These are phyloP conservation scores for Coboldia fuscipes DNA, from an alignment of 1,140 invertebrate species.

Conservation along the genomic window DNA sequence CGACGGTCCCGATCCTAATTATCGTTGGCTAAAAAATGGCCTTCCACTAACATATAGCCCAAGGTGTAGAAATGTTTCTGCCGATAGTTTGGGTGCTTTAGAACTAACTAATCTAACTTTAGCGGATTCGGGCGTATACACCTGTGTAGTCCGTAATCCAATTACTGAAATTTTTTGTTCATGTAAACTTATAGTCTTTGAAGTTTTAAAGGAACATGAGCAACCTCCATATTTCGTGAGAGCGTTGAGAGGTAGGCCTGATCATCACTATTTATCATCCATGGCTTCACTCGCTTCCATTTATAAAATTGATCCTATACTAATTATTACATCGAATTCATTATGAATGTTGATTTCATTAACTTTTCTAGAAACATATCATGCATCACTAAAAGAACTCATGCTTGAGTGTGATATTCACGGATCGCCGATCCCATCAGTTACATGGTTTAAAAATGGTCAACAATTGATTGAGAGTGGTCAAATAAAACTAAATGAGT, in stretches of 20 bases:
- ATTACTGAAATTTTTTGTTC: slow-evolving; percentile 18
- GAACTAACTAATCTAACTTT: slow-evolving; percentile 31
- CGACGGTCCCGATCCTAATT: slow-evolving; percentile 43
- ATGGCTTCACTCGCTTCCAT: not conserved
- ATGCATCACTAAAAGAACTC: slow-evolving; percentile 13
- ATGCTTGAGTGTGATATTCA: slow-evolving; percentile 18
- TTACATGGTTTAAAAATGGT: slow-evolving; percentile 70
- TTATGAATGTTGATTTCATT: not conserved
- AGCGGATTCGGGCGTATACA: slow-evolving; percentile 35
- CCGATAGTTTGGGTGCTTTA: slow-evolving; percentile 37
- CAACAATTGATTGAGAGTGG: no score
- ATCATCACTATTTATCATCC: not conserved
- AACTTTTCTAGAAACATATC: slow-evolving; percentile 15
- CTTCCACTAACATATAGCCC: slow-evolving; percentile 21
- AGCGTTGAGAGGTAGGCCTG: slow-evolving; percentile 18
- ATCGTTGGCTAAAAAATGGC: slow-evolving; percentile 54
- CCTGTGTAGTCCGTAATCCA: slow-evolving; percentile 35
- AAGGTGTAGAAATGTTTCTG: slow-evolving; percentile 24
- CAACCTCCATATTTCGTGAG: slow-evolving; percentile 16
- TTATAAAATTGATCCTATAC: not conserved
- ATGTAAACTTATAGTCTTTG: slow-evolving; percentile 17
- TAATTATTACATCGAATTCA: no score
- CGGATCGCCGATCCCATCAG: slow-evolving; percentile 17
- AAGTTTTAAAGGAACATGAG: slow-evolving; percentile 10
- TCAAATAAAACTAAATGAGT: no score